Conservation (phyloP, 2,797 vertebrate genomes). For the Cirrhinus mrigala region DNA sequence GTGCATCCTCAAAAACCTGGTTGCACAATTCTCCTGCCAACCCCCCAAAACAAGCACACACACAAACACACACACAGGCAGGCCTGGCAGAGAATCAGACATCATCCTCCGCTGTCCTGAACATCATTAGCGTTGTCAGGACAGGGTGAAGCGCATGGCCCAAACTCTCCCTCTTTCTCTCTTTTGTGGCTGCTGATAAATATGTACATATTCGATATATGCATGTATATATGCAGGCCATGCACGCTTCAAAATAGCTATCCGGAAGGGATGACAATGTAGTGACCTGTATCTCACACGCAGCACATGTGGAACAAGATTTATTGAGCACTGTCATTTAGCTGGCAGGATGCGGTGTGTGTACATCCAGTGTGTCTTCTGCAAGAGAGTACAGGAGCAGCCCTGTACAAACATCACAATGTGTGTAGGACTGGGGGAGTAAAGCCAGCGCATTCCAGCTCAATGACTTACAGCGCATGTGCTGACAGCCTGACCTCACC, state of each 20-base stretch:
- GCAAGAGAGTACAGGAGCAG: conserved; percentile 38
- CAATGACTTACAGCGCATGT: conserved; percentile 55
- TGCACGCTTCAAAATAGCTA: conserved; percentile 5
- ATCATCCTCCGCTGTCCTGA: conserved; percentile 86
- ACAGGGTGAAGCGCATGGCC: conserved; percentile 77
- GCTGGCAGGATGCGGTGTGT: conserved; percentile 22
- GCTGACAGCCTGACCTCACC: conserved; percentile 51
- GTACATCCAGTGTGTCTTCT: conserved; percentile 32
- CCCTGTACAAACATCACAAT: conserved; percentile 30
- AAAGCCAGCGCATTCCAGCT: conserved; percentile 43
- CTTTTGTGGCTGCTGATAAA: conserved; percentile 32
- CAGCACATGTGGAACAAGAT: conserved; percentile 2
- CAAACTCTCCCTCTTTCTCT: conserved; percentile 36
- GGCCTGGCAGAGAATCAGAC: conserved; percentile 76
- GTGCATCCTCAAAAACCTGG: conserved; percentile 80
- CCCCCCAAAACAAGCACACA: conserved; percentile 34
- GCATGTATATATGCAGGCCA: neutral
- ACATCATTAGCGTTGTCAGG: conserved; percentile 94
- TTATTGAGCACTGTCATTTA: conserved; percentile 27
- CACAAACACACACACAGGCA: neutral
- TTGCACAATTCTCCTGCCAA: conserved; percentile 82
- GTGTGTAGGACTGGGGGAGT: conserved; percentile 33
- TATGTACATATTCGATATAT: conserved; percentile 39
- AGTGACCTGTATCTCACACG: conserved; percentile 42
- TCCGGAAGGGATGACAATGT: conserved; percentile 64